A percentile compares a stretch with the other conserved stretches of the same genome.
Conservation (phyloP, 2,888 invertebrate genomes). For the Ferdinandea cuprea region DNA sequence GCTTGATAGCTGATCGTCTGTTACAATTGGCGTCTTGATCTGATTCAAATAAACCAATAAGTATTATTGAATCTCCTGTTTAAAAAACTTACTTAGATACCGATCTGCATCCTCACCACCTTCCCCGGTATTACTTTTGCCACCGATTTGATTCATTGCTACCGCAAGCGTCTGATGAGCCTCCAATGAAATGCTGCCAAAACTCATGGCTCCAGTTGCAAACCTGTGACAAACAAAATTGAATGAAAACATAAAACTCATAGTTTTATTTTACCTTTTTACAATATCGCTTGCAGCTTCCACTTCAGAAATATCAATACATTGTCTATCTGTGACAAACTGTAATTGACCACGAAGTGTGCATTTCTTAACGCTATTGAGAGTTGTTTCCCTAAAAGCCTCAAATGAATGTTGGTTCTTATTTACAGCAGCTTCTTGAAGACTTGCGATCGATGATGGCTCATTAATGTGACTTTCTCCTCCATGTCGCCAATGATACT, state of each 20-base stretch:
- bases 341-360: constrained; percentile 97
- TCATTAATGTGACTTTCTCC: constrained; percentile 99
- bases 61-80: not conserved
- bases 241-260: not conserved
- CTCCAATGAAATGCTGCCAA: constrained; percentile 98
- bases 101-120: constrained; percentile 94
- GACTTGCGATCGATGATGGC: constrained; percentile 89
- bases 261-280: constrained; percentile 89
- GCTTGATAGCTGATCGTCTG: constrained; percentile 97
- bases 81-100: constrained; percentile 85
- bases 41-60: constrained; percentile 55
- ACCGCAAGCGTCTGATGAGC: constrained; percentile 97
- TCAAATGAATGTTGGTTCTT: constrained; percentile 94
- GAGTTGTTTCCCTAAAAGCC: constrained; percentile 92
- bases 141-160: constrained; percentile 98
- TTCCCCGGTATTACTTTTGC: constrained; percentile 99
- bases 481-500: constrained; percentile 98
- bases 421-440: constrained; percentile 93
- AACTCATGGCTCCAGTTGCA: constrained; percentile 94
- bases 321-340: constrained; percentile 89
- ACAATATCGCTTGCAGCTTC: constrained; percentile 98
- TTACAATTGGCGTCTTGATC: constrained; percentile 91
- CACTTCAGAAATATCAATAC: constrained; percentile 93
- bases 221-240: constrained; percentile 77
- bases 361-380: constrained; percentile 92